Conservation (phyloP, 2,888 invertebrate genomes). For the Thereva nobilitata region DNA sequence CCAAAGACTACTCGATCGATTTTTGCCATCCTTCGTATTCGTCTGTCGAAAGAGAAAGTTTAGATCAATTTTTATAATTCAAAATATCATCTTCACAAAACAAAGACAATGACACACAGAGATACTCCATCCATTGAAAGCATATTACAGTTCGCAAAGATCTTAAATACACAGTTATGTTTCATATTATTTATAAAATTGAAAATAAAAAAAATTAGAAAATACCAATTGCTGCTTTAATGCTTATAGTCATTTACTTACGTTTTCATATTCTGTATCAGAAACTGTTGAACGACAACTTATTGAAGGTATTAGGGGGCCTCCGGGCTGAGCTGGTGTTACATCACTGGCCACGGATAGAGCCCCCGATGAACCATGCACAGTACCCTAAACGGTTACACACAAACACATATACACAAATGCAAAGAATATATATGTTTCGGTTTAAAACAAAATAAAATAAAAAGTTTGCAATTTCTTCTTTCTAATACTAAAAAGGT, state of each 20-base stretch:
- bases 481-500: too few species aligned
- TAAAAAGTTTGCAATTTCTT: too few species aligned
- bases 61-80: neutral
- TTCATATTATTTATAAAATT: too few species aligned
- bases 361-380: conserved; percentile 68
- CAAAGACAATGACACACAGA: neutral
- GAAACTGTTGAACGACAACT: conserved; percentile 87
- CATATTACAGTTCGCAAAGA: too few species aligned
- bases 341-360: conserved; percentile 58
- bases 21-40: conserved; percentile 67
- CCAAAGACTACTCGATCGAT: conserved; percentile 86
- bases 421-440: conserved; percentile 27
- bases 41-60: conserved; percentile 45
- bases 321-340: conserved; percentile 66
- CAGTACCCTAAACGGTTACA: conserved; percentile 64
- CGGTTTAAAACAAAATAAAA: conserved; percentile 15
- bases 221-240: neutral
- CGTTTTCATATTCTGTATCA: conserved; percentile 90
- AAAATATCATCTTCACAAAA: neutral
- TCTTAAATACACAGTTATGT: too few species aligned
- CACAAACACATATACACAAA: conserved; percentile 48
- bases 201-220: neutral
- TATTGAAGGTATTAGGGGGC: conserved; percentile 65
- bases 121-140: too few species aligned
- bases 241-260: conserved; percentile 62